Conservation (phyloP, 2,797 vertebrate genomes). For the Australoheros facetus region DNA sequence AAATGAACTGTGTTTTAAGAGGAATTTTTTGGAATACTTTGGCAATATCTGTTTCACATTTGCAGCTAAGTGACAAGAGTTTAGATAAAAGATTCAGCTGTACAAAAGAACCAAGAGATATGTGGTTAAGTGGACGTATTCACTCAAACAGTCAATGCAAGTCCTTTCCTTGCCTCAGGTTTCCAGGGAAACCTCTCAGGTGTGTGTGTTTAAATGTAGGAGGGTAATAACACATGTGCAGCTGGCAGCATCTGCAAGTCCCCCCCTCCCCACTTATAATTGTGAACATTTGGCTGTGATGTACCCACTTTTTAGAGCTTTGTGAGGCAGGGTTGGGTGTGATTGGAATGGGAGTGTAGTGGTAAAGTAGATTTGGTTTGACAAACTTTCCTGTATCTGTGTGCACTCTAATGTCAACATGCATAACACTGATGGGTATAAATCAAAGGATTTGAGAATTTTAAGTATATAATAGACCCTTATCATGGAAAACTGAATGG, state of each 20-base stretch:
- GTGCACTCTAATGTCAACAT: not conserved
- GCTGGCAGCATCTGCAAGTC: constrained; percentile 35
- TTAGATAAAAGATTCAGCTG: constrained; percentile 8
- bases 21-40: not conserved
- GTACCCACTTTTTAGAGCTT: constrained; percentile 5
- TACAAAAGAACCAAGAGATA: not conserved
- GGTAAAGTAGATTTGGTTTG: not conserved
- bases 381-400: not conserved
- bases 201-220: constrained; percentile 1
- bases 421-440: not conserved
- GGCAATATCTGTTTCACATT: not conserved
- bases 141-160: constrained; percentile 29
- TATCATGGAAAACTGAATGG: not conserved
- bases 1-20: constrained; percentile 5
- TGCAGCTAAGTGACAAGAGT: not conserved
- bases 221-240: constrained; percentile 16
- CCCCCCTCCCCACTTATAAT: not conserved
- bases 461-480: fast-evolving
- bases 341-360: not conserved
- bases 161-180: constrained; percentile 40
- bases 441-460: not conserved
- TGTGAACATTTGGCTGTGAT: not conserved
- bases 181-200: constrained; percentile 64
- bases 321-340: not conserved
- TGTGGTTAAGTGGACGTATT: constrained; percentile 14